Conservation (phyloP, 2,797 vertebrate species). For the Potorous gilbertii region DNA sequence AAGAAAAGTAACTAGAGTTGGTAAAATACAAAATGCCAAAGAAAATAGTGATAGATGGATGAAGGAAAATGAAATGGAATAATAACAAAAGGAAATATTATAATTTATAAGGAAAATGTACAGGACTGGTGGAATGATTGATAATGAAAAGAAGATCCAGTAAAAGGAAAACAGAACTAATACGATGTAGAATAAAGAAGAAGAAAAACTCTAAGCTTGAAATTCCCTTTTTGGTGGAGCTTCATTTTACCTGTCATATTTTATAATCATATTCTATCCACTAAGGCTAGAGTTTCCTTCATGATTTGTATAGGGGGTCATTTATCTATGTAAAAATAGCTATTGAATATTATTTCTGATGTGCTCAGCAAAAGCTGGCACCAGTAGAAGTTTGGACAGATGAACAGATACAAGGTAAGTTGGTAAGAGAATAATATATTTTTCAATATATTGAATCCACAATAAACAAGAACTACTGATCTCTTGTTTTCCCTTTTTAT, state of each 20-base stretch:
- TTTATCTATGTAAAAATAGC: background rate
- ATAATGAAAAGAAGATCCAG: background rate
- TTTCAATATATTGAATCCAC: background rate
- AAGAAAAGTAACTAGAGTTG: background rate
- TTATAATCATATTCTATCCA: background rate
- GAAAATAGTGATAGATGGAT: slow-evolving; percentile 15
- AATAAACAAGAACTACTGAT: background rate
- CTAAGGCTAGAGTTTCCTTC: background rate
- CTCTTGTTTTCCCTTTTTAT: background rate
- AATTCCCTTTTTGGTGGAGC: background rate
- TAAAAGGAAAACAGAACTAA: background rate
- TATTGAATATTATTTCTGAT: background rate
- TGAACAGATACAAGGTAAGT: background rate
- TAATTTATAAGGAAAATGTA: background rate
- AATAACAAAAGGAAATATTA: background rate
- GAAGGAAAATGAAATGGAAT: background rate
- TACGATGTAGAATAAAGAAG: background rate
- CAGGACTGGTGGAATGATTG: background rate
- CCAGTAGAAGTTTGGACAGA: background rate
- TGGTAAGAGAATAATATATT: background rate
- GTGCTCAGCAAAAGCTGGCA: background rate
- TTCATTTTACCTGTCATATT: background rate
- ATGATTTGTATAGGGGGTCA: background rate
- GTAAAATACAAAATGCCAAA: background rate
- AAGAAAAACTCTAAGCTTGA: background rate